A percentile compares a stretch with the other conserved stretches of the same genome.
These are phyloP conservation scores for Ypsolopha sequella DNA, from an alignment of 2,888 invertebrate species.

Conservation along the genomic window DNA sequence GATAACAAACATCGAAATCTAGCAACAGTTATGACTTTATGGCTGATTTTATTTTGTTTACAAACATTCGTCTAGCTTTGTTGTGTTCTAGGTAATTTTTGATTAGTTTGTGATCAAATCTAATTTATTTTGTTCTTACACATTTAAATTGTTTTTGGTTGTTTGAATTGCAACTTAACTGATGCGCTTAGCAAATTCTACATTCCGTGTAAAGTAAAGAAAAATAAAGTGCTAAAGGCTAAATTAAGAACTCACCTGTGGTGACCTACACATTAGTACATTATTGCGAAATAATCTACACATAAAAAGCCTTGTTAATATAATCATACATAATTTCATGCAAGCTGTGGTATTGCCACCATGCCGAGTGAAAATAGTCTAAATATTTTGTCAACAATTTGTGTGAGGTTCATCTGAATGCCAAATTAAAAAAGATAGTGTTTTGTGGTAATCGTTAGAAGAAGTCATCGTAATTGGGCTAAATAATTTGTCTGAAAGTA, in stretches of 20 bases:
- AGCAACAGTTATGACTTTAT: neutral
- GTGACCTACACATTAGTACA: slow-evolving; percentile 10
- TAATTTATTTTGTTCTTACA: neutral
- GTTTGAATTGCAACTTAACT: too few species aligned
- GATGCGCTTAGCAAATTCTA: neutral
- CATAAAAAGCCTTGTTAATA: slow-evolving; percentile 58
- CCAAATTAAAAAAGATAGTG: neutral
- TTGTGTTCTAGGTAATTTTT: neutral
- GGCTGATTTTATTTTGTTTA: neutral
- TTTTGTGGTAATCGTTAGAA: neutral
- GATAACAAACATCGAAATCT: slow-evolving; percentile 1
- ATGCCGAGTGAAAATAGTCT: slow-evolving; percentile 56
- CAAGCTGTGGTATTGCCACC: slow-evolving; percentile 47
- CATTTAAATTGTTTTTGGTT: too few species aligned
- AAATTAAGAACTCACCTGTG: too few species aligned
- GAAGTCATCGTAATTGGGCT: neutral
- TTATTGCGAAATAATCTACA: slow-evolving; percentile 31
- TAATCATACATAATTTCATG: slow-evolving; percentile 43
- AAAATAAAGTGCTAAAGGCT: too few species aligned
- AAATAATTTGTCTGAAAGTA: too few species aligned
- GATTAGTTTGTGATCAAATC: neutral
- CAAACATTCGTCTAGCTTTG: neutral
- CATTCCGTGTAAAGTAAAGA: neutral
- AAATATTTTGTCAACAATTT: slow-evolving; percentile 23
- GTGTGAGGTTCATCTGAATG: neutral